Evolutionary conservation across 2,113 vertebrate genomes (phyloP).

Genomic region (Pangasianodon gigas): DNA sequence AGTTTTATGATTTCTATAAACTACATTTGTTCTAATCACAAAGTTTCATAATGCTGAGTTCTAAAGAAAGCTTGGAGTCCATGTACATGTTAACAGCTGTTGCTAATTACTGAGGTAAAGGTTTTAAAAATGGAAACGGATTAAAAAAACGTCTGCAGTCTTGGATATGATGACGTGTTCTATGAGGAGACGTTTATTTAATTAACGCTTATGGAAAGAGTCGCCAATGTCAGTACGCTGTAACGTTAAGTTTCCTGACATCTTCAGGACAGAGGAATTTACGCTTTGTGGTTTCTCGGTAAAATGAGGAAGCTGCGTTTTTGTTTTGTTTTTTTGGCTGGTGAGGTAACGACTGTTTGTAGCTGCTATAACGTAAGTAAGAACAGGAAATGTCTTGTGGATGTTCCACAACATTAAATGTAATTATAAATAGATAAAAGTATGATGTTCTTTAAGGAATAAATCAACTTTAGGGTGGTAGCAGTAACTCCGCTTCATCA

Average conservation of each 20-base stretch:
- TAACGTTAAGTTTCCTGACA: no score
- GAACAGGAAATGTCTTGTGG: not conserved
- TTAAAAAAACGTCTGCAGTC: no score
- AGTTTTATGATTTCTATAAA: not conserved
- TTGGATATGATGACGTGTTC: not conserved
- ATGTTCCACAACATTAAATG: not conserved
- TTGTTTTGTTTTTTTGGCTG: no score
- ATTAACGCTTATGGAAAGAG: not conserved
- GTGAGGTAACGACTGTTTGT: not conserved
- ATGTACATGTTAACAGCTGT: not conserved
- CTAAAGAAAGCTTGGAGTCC: not conserved
- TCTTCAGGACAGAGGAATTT: no score
- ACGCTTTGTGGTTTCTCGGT: no score
- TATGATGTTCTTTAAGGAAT: no score
- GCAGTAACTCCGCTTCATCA: not conserved
- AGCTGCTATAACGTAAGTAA: not conserved
- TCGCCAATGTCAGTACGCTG: not conserved
- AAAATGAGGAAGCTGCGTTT: no score
- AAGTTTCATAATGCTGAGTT: not conserved
- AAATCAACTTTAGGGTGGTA: no score
- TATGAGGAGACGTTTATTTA: not conserved
- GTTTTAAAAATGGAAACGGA: not conserved
- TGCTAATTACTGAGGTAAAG: not conserved
- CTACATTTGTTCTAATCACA: not conserved
- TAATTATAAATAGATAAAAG: not conserved